Evolutionary conservation across 2,888 invertebrate species (phyloP).

Genomic region (Junonia oenone): DNA sequence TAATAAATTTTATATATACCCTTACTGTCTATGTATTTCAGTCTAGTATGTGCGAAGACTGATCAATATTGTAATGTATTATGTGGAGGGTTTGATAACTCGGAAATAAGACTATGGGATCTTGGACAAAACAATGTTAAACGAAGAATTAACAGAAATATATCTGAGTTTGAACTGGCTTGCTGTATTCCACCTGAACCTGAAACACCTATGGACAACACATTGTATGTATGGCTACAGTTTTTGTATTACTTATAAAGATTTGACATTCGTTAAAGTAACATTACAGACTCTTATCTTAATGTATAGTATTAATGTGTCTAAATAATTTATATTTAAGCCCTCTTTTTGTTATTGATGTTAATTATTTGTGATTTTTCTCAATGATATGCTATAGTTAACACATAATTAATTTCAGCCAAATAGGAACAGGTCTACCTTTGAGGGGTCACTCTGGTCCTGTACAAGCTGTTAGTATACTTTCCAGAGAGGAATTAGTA

Average conservation of each 20-base stretch:
- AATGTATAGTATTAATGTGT: no score
- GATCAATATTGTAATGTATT: constrained; percentile 82
- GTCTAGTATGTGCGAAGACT: constrained; percentile 81
- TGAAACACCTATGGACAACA: constrained; percentile 55
- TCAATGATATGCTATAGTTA: no score
- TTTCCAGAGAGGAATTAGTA: constrained; percentile 81
- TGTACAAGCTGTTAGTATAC: constrained; percentile 84
- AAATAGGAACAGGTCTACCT: constrained; percentile 80
- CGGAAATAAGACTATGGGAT: constrained; percentile 84
- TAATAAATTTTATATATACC: no score
- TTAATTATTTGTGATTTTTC: no score
- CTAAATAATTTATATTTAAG: no score
- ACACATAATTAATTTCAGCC: constrained; percentile 60
- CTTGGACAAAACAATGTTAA: constrained; percentile 72
- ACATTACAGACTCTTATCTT: no score
- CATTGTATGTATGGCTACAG: constrained; percentile 72
- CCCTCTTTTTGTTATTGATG: no score
- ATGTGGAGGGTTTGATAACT: constrained; percentile 85
- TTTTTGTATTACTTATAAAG: no score
- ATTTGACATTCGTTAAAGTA: no score
- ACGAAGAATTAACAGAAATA: constrained; percentile 57
- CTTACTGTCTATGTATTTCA: no score
- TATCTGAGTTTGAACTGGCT: constrained; percentile 71
- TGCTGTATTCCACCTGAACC: constrained; percentile 73
- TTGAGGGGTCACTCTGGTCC: constrained; percentile 86